Conservation (phyloP, 2,113 vertebrate species). For the Oplegnathus fasciatus region DNA sequence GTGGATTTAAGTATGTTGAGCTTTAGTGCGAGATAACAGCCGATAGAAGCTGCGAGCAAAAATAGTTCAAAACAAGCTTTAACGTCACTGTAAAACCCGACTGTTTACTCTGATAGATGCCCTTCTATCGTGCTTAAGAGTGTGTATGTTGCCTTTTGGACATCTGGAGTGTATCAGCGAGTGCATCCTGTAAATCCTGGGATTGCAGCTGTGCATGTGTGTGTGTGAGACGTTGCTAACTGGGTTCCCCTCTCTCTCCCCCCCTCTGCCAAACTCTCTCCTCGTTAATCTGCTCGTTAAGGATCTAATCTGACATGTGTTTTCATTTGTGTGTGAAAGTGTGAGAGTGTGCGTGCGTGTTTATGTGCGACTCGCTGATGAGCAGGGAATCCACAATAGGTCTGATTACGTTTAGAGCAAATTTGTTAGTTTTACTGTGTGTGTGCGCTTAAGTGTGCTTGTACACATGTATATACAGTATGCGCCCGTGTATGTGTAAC, state of each 20-base stretch:
- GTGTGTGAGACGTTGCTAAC: slow-evolving; percentile 22
- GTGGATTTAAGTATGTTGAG: not conserved
- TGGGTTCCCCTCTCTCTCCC: not conserved
- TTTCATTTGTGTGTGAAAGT: slow-evolving; percentile 63
- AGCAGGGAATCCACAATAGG: slow-evolving; percentile 8
- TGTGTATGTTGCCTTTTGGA: slow-evolving; percentile 23
- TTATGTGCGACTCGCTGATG: slow-evolving; percentile 16
- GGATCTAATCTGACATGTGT: slow-evolving; percentile 74
- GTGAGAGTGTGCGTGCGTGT: not conserved
- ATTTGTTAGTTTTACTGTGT: not conserved
- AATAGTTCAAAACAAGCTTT: slow-evolving; percentile 39
- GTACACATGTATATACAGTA: not conserved
- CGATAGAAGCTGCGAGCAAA: not conserved
- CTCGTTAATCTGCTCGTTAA: slow-evolving; percentile 73
- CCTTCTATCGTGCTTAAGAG: not conserved
- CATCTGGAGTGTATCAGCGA: slow-evolving; percentile 71
- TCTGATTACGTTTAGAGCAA: not conserved
- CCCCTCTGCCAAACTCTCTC: slow-evolving; percentile 16
- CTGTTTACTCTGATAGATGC: slow-evolving; percentile 25
- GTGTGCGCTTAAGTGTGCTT: not conserved
- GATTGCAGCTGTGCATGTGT: slow-evolving; percentile 59
- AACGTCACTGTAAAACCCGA: slow-evolving; percentile 24
- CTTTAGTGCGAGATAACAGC: not conserved
- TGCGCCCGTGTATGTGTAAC: not conserved
- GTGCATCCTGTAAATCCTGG: slow-evolving; percentile 52